These are phyloP conservation scores for Cuculus canorus DNA, from an alignment of 2,797 vertebrate genomes.

Conservation along the genomic window DNA sequence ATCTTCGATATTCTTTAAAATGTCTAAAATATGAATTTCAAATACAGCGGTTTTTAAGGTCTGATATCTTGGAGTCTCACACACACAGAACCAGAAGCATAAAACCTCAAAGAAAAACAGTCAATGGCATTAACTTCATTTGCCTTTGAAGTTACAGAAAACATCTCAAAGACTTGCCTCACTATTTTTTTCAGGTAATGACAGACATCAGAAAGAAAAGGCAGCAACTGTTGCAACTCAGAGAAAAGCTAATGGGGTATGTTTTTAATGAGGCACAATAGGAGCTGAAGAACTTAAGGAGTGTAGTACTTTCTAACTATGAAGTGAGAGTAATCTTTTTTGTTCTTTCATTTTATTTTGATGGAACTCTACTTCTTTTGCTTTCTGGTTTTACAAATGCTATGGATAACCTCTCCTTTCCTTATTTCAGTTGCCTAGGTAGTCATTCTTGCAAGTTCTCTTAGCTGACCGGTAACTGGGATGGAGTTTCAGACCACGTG, in stretches of 20 bases:
- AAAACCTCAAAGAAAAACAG: background rate
- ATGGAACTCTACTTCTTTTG: background rate
- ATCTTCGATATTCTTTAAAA: background rate
- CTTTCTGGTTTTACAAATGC: background rate
- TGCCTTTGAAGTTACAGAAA: background rate
- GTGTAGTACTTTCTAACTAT: background rate
- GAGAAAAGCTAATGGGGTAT: conserved; percentile 79
- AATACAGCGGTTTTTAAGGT: background rate
- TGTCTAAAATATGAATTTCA: background rate
- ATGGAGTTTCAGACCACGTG: background rate
- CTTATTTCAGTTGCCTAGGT: background rate
- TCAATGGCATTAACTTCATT: background rate
- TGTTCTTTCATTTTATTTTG: background rate
- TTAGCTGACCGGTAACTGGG: background rate
- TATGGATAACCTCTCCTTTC: background rate
- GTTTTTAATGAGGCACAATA: background rate
- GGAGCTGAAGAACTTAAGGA: background rate
- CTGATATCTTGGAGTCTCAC: background rate
- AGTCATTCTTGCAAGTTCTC: background rate
- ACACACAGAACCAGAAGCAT: background rate
- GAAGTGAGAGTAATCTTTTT: background rate
- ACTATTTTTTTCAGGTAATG: conserved; percentile 57
- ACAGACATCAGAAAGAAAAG: conserved; percentile 74
- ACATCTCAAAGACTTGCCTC: background rate
- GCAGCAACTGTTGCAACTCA: conserved; percentile 75